A percentile compares a stretch with the other conserved stretches of the same genome.
Evolutionary conservation across 2,888 invertebrate species (phyloP).

Genomic region (Salpingus planirostris): DNA sequence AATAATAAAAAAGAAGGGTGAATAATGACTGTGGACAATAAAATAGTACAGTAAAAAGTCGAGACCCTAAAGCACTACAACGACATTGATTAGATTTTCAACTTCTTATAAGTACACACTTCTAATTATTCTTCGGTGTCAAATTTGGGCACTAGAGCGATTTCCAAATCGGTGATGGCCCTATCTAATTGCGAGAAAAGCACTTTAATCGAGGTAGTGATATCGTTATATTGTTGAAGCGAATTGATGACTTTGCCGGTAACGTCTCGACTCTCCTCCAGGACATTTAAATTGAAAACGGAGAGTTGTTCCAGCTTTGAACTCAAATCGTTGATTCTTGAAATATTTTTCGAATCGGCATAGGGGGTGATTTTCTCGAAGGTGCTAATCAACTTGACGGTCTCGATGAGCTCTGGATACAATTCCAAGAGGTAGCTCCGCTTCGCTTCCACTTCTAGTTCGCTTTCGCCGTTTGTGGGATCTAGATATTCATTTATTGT

Average conservation of each 20-base stretch:
- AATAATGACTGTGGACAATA: no score
- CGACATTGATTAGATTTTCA: no score
- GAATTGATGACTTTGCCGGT: conserved; percentile 38
- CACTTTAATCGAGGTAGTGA: conserved; percentile 42
- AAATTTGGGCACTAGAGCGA: conserved; percentile 36
- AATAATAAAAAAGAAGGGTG: no score
- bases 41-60: no score
- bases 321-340: conserved; percentile 39
- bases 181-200: conserved; percentile 42
- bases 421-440: conserved; percentile 42
- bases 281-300: conserved; percentile 36
- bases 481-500: conserved; percentile 44
- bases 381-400: conserved; percentile 33
- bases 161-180: conserved; percentile 40
- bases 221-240: conserved; percentile 43
- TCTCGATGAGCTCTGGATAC: conserved; percentile 41
- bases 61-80: no score
- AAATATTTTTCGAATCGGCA: conserved; percentile 40
- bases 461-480: conserved; percentile 39
- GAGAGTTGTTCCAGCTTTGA: conserved; percentile 40
- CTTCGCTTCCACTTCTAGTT: conserved; percentile 42
- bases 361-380: conserved; percentile 39
- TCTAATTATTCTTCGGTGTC: conserved; percentile 24
- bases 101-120: no score
- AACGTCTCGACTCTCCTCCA: conserved; percentile 37